A percentile compares a stretch with the other conserved stretches of the same genome.
phyloP scores from a whole-genome alignment of 1,140 invertebrate genomes.

The Nautilus pompilius region DNA sequence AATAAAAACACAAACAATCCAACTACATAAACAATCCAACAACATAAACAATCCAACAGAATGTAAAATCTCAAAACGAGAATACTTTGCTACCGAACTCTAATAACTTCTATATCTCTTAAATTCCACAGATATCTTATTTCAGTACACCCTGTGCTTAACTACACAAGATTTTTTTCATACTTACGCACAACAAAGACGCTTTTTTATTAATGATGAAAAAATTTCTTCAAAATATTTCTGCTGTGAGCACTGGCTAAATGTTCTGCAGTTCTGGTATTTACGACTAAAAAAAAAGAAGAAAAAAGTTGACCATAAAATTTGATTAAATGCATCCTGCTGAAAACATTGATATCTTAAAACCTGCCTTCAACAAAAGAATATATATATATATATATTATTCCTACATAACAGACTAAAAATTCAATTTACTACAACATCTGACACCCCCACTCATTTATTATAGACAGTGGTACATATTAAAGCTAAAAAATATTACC shows the following conservation, averaged over 20 bases:
- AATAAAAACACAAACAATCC: background rate
- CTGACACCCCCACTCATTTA: no score
- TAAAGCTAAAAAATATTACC: no score
- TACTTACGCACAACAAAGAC: conserved; percentile 45
- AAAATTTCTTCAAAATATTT: conserved; percentile 42
- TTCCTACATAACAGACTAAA: no score
- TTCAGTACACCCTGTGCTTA: background rate
- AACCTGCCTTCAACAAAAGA: no score
- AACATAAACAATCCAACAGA: background rate
- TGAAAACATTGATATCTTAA: no score
- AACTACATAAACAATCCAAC: background rate
- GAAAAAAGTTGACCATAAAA: no score
- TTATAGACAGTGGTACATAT: no score
- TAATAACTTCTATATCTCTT: background rate
- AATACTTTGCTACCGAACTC: background rate
- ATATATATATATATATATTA: no score
- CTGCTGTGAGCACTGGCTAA: conserved; percentile 29
- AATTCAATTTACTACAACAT: no score
- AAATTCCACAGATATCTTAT: background rate
- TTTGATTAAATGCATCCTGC: no score
- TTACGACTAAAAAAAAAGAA: conserved; percentile 34
- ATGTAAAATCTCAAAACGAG: background rate
- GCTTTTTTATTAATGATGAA: conserved; percentile 39
- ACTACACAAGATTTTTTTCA: background rate
- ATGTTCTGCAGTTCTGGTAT: conserved; percentile 46